A percentile compares a stretch with the other conserved stretches of the same genome.
These are phyloP conservation scores for Linhomoeus sp. DNA, from an alignment of 2,888 invertebrate species.

Conservation along the genomic window DNA sequence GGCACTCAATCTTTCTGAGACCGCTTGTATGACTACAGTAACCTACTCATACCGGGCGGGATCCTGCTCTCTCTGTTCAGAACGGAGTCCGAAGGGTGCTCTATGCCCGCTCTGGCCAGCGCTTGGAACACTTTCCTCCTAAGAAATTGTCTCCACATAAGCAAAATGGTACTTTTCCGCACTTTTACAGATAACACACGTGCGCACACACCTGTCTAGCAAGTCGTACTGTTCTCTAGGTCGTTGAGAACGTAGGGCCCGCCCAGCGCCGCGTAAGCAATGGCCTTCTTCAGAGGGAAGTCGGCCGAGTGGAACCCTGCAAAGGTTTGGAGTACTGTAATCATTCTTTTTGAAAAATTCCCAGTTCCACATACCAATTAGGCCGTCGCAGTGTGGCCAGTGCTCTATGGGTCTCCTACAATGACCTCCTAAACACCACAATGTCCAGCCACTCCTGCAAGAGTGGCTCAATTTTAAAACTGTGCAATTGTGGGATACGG, in stretches of 20 bases:
- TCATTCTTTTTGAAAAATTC: background rate
- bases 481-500: too few relatives aligned
- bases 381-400: constrained; percentile 92
- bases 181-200: too few relatives aligned
- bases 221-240: constrained; percentile 91
- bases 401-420: constrained; percentile 82
- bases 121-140: constrained; percentile 73
- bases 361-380: constrained; percentile 52
- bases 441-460: constrained; percentile 20
- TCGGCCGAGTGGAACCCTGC: constrained; percentile 32
- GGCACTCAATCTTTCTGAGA: too few relatives aligned
- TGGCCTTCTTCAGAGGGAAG: constrained; percentile 92
- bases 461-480: background rate
- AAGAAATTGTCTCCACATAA: too few relatives aligned
- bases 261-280: constrained; percentile 74
- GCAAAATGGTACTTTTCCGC: too few relatives aligned
- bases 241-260: constrained; percentile 95
- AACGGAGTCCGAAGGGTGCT: constrained; percentile 91
- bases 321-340: background rate
- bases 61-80: constrained; percentile 58
- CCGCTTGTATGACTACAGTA: too few relatives aligned
- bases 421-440: constrained; percentile 86
- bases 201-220: constrained; percentile 53
- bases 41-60: too few relatives aligned
- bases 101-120: constrained; percentile 76